A percentile compares a stretch with the other conserved stretches of the same genome.
phyloP scores from a whole-genome alignment of 2,888 invertebrate genomes.

The Ectemnius lituratus region DNA sequence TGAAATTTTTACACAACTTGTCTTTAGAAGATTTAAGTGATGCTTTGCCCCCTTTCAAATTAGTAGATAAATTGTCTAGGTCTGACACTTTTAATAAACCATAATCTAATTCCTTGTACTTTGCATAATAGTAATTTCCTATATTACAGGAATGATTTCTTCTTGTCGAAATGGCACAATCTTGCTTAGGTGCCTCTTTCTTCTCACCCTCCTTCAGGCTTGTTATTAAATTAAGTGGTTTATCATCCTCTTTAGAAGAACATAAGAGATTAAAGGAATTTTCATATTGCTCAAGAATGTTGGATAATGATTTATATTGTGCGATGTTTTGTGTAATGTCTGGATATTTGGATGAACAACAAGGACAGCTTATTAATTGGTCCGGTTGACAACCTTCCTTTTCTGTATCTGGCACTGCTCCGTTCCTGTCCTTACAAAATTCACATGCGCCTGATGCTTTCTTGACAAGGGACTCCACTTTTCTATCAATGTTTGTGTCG shows the following conservation, averaged over 20 bases:
- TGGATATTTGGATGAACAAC: conserved; percentile 27
- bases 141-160: conserved; percentile 51
- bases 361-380: conserved; percentile 20
- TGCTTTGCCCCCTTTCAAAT: conserved; percentile 33
- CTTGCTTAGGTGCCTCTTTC: conserved; percentile 17
- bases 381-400: conserved; percentile 14
- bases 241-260: conserved; percentile 34
- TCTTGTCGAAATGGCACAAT: conserved; percentile 35
- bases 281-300: conserved; percentile 35
- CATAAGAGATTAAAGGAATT: conserved; percentile 26
- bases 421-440: conserved; percentile 19
- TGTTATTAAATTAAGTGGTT: conserved; percentile 49
- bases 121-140: conserved; percentile 40
- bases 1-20: conserved; percentile 28
- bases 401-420: conserved; percentile 20
- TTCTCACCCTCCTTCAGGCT: conserved; percentile 23
- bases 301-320: conserved; percentile 22
- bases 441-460: conserved; percentile 9
- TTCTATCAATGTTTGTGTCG: conserved; percentile 24
- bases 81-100: conserved; percentile 58
- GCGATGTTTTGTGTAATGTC: conserved; percentile 24
- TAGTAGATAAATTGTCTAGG: conserved; percentile 43
- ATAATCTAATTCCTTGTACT: conserved; percentile 56
- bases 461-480: conserved; percentile 24
- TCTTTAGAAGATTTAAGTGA: conserved; percentile 25